Base-by-base conservation (phyloP, 1,140 invertebrate genomes). In the Heliothis virescens region DNA sequence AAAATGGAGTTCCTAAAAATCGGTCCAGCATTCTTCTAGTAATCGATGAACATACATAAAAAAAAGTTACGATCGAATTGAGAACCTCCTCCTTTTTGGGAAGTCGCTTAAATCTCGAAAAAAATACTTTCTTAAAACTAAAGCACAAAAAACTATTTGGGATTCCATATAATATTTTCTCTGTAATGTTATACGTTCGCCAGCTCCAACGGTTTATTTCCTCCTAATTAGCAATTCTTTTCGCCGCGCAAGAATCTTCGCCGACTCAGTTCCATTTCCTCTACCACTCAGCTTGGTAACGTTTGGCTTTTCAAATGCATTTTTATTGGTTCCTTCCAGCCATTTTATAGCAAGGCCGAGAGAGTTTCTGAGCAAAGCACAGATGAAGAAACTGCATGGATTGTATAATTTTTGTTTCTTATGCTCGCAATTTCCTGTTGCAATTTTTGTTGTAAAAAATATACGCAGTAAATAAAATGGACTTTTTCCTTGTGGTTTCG, bases 211-310 rank as follows among this genome's bases (percentile, higher is more conserved):
- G 41, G 71, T 59, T 26, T 69, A 69, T 71, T 73, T 73, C 71
- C 71, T 59, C 13, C 71, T 73, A 73, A 73, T 73, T 73, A 73
- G 55, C 71, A 73, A 73, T 73, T 73, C 71, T 73, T 73, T 55
- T n/a, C 16, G 34, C 29, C 34, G 4, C 53, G 16, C 52, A 47
- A 57, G 71, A 73, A 73, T 73, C 52, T 59, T 67, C 63, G 63
- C 53, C n/a, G 53, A 73, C 29, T 59, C 71, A 73, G 55, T 47
- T 34, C 55, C 71, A 73, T 73, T 73, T 73, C 71, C 53, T 11
- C 12, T 59, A 11, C 7, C 16, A 67, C 63, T 67, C 41, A 21
- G 63, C 62, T 21, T 18, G 10, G 34, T 48, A 67, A 21, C 41
- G 63, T 67, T 67, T 16, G 41, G 41, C 63, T 67, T 67, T 21